These are phyloP conservation scores for Drosophila putrida DNA, from an alignment of 2,888 invertebrate species.

Conservation along the genomic window DNA sequence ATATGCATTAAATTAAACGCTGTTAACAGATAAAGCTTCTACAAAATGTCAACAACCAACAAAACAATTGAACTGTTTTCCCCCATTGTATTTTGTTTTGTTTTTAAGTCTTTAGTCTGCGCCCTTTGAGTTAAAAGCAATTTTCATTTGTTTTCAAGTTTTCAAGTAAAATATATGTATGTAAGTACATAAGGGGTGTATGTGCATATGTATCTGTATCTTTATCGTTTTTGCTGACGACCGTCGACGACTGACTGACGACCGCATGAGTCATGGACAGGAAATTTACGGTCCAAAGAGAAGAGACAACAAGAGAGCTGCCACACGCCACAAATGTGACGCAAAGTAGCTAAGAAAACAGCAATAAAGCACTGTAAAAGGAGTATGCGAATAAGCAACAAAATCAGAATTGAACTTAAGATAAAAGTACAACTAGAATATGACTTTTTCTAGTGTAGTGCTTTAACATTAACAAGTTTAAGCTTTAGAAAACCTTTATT, in stretches of 20 bases:
- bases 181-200: not conserved
- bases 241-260: conserved; percentile 44
- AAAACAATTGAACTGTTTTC: conserved; percentile 43
- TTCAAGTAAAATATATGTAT: conserved; percentile 39
- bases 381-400: conserved; percentile 31
- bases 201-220: conserved; percentile 49
- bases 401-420: conserved; percentile 8
- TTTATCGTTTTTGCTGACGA: conserved; percentile 56
- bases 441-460: not conserved
- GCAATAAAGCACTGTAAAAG: conserved; percentile 22
- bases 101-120: conserved; percentile 20
- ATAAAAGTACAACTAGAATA: not conserved
- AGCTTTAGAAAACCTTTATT: too few species aligned
- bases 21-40: conserved; percentile 38
- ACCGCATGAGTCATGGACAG: conserved; percentile 69
- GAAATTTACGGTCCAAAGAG: conserved; percentile 67
- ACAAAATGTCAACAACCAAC: conserved; percentile 27
- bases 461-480: too few species aligned
- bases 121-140: conserved; percentile 48
- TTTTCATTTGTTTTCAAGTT: conserved; percentile 61
- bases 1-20: conserved; percentile 27
- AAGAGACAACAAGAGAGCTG: conserved; percentile 44
- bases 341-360: conserved; percentile 46
- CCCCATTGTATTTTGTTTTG: conserved; percentile 22
- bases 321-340: conserved; percentile 52